Base-by-base conservation (phyloP, 2,113 vertebrate species). In the Erythrocebus patas region DNA sequence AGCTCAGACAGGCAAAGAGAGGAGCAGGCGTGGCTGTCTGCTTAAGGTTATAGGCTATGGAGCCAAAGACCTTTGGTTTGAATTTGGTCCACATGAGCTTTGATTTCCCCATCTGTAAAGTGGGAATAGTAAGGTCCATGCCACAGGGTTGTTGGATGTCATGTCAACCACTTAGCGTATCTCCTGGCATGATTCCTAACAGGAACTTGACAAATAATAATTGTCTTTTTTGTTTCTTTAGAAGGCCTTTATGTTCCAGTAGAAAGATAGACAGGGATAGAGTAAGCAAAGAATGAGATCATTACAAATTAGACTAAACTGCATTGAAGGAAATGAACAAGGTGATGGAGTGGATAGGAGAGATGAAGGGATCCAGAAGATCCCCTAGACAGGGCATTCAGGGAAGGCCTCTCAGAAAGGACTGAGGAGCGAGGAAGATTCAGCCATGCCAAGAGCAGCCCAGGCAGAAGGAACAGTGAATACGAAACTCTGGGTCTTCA, bases 11-110 rank as follows among this genome's bases (percentile, higher is more conserved):
- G 80, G 38, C 1, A 10, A 66, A 64, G 59, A 30, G 4, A 8
- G 2, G 23, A 7, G 3, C 27, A 20, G 61, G 48, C 8, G 2
- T 2, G 11, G 68, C 12, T 1, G 0, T 7, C 4, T 2, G 18
- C 73, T 38, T 50, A 43, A 76, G 40, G 72, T 20, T 13, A 5
- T 0, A 50, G 84, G 7, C 23, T 70, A 1, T 12, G 61, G 14
- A n/a, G 2, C n/a, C 80, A 25, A 27, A 48, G 61, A 2, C 17
- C 20, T 25, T 61, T 45, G 83, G 79, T 48, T 73, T 48, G 66
- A 30, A 93, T 32, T 55, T 0, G 1, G 57, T 32, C 78, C 27
- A 8, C 0, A 0, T 25, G 85, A 92, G 52, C 83, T 61, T 70
- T 10, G 75, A 40, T 48, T 68, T 83, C 25, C 86, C 95, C 76